These are phyloP conservation scores for Empis stercorea DNA, from an alignment of 2,888 invertebrate species.

Conservation along the genomic window DNA sequence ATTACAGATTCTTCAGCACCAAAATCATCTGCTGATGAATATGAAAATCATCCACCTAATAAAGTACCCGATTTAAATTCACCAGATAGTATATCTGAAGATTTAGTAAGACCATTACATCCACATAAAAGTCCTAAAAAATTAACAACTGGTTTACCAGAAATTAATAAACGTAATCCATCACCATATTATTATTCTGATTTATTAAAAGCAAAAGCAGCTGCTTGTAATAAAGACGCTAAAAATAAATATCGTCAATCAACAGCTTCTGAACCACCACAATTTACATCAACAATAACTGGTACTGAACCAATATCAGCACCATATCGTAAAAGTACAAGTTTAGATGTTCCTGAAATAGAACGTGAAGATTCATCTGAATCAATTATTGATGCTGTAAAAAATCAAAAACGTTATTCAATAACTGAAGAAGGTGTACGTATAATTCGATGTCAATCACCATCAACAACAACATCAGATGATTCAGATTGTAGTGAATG, in stretches of 20 bases:
- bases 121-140: slow-evolving; percentile 33
- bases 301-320: slow-evolving; percentile 22
- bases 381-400: neutral
- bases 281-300: slow-evolving; percentile 25
- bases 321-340: slow-evolving; percentile 57
- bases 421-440: slow-evolving; percentile 55
- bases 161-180: slow-evolving; percentile 48
- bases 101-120: slow-evolving; percentile 37
- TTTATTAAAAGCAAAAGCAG: slow-evolving; percentile 42
- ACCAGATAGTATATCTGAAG: slow-evolving; percentile 52
- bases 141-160: slow-evolving; percentile 19
- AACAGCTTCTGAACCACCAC: slow-evolving; percentile 39
- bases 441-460: slow-evolving; percentile 36
- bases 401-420: slow-evolving; percentile 41
- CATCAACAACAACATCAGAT: slow-evolving; percentile 35
- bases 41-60: slow-evolving; percentile 19
- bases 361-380: slow-evolving; percentile 15
- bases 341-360: slow-evolving; percentile 53
- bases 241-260: slow-evolving; percentile 33
- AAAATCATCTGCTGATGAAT: slow-evolving; percentile 43
- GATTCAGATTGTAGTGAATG: slow-evolving; percentile 38
- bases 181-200: slow-evolving; percentile 78
- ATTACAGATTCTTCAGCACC: slow-evolving; percentile 41
- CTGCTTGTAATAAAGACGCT: slow-evolving; percentile 19
- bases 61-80: slow-evolving; percentile 49